Conservation (phyloP, 2,888 invertebrate genomes). For the Drosophila mulleri region DNA sequence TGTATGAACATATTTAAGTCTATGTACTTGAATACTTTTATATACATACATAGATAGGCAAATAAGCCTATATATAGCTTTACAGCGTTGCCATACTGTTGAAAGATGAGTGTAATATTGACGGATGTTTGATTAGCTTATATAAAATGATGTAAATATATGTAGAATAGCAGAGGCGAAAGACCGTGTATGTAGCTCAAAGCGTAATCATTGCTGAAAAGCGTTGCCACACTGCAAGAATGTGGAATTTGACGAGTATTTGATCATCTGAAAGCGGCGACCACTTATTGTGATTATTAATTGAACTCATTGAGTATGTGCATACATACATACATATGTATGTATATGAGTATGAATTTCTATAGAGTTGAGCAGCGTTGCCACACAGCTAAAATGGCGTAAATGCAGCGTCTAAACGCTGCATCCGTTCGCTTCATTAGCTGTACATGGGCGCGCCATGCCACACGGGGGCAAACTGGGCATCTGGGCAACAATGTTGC, state of each 20-base stretch:
- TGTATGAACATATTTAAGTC: background rate
- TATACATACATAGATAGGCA: background rate
- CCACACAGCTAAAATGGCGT: constrained; percentile 6
- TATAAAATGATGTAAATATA: background rate
- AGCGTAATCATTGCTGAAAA: no score
- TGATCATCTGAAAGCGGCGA: background rate
- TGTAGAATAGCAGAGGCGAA: no score
- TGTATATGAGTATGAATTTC: no score
- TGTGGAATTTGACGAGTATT: background rate
- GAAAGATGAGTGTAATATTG: background rate
- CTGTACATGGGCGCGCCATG: constrained; percentile 48
- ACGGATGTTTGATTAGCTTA: background rate
- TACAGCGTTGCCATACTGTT: constrained; percentile 1
- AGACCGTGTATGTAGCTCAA: no score
- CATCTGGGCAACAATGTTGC: constrained; percentile 57
- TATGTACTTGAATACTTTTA: background rate
- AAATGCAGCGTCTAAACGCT: constrained; percentile 26
- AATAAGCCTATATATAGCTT: no score
- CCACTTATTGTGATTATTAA: background rate
- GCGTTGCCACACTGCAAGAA: background rate
- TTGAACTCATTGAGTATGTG: background rate
- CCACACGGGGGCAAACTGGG: constrained; percentile 10
- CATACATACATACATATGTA: background rate
- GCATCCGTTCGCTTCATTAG: constrained; percentile 65
- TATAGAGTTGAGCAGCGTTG: constrained; percentile 2